phyloP scores from a whole-genome alignment of 2,888 invertebrate genomes.

The Neoitamus cyanurus region DNA sequence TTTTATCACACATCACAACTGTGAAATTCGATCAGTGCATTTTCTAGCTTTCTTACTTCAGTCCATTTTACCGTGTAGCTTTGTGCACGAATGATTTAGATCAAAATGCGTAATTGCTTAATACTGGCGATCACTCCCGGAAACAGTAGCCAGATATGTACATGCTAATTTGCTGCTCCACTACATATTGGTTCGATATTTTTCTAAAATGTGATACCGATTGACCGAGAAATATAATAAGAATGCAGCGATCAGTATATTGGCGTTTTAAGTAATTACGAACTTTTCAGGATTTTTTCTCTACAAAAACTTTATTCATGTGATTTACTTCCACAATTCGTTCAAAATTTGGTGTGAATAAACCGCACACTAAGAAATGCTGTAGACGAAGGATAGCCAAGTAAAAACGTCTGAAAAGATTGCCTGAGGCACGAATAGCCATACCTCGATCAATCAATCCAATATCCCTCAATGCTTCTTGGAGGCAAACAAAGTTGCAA shows the following conservation, averaged over 20 bases:
- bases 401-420: background rate
- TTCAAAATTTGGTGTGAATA: background rate
- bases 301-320: background rate
- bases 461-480: background rate
- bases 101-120: conserved; percentile 20
- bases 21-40: background rate
- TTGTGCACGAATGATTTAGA: background rate
- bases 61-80: conserved; percentile 8
- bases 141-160: background rate
- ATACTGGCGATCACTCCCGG: background rate
- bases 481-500: background rate
- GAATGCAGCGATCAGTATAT: no score
- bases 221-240: background rate
- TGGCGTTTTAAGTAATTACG: no score
- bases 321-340: background rate
- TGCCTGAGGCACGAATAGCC: background rate
- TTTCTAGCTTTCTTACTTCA: background rate
- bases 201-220: background rate
- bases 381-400: background rate
- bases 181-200: background rate
- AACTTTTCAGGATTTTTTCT: background rate
- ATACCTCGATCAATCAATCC: background rate
- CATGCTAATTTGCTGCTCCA: background rate
- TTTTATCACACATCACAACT: background rate
- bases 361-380: background rate